Percentiles rank a stretch among this genome's conserved stretches.
These are phyloP conservation scores for Cyclura pinguis DNA, from an alignment of 2,797 vertebrate genomes.

Conservation along the genomic window DNA sequence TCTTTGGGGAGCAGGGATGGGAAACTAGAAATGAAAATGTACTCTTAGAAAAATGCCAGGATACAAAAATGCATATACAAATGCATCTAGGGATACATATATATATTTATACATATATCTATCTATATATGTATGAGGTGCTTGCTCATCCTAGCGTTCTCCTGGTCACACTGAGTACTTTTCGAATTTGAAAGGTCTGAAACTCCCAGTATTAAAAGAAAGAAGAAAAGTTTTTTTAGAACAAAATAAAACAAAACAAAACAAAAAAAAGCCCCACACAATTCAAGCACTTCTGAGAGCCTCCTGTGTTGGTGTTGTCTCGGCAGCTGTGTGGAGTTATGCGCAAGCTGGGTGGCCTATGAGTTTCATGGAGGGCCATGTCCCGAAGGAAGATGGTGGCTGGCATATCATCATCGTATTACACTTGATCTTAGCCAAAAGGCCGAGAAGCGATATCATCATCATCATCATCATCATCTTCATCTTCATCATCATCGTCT, in stretches of 20 bases:
- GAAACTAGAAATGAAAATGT: neutral
- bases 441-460: neutral
- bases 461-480: neutral
- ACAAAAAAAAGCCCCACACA: conserved; percentile 21
- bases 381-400: neutral
- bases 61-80: neutral
- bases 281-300: conserved; percentile 43
- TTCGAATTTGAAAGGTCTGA: neutral
- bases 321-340: conserved; percentile 24
- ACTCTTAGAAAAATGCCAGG: neutral
- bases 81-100: neutral
- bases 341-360: neutral
- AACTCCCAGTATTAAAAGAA: conserved; percentile 26
- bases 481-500: conserved; percentile 45
- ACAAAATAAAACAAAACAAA: neutral
- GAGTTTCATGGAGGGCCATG: neutral
- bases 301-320: conserved; percentile 44
- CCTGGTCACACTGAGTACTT: conserved; percentile 15
- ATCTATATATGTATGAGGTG: neutral
- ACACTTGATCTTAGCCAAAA: conserved; percentile 31
- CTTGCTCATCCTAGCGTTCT: conserved; percentile 1
- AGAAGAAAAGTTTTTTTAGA: neutral
- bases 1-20: neutral
- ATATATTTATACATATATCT: neutral
- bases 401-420: conserved; percentile 55